Evolutionary conservation across 2,113 vertebrate genomes (phyloP).

Genomic region (Prionailurus bengalensis): DNA sequence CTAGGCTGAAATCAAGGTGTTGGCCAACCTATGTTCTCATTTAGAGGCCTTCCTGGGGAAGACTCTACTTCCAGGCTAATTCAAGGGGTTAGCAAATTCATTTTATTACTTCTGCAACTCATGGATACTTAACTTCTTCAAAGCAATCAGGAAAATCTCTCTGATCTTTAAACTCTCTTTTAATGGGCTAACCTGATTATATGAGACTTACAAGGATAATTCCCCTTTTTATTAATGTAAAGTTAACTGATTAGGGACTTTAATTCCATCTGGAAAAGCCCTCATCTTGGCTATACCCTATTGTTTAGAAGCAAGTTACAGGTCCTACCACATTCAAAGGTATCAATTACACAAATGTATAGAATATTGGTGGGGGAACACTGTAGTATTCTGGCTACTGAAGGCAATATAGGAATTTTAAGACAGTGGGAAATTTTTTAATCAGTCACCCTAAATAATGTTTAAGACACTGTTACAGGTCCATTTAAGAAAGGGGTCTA

Average conservation of each 20-base stretch:
- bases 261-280: background rate
- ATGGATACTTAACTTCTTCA: background rate
- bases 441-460: background rate
- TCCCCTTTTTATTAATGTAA: background rate
- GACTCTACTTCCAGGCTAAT: background rate
- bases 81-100: background rate
- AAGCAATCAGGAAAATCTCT: background rate
- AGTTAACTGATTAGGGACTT: background rate
- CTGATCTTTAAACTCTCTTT: background rate
- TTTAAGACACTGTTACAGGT: background rate
- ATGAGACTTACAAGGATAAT: background rate
- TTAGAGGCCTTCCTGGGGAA: background rate
- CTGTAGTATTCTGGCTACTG: background rate
- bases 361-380: background rate
- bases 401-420: background rate
- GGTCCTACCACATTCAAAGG: background rate
- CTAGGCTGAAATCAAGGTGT: background rate
- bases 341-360: background rate
- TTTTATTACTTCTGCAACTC: background rate
- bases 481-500: background rate
- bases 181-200: background rate
- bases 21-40: background rate
- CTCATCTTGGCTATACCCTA: background rate
- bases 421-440: background rate
- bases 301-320: background rate